Evolutionary conservation across 35 echinoderm and acorn worm species (phyloP), one percentile per base, ranked within the genome.

Genomic region (Apostichopus japonicus): DNA sequence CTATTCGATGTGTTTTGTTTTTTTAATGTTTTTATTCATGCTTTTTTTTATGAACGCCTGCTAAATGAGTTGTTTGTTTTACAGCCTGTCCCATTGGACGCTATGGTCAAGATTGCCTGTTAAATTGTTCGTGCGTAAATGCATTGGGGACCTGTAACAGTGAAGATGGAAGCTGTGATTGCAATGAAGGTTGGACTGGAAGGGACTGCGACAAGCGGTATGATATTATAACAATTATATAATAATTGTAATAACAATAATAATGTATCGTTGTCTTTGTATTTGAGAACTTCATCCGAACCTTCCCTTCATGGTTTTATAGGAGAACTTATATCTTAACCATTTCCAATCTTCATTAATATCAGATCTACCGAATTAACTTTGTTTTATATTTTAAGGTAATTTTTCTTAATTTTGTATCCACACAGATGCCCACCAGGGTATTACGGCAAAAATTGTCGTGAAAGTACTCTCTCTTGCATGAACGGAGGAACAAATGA

Each of bases 101-200:
- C 8, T 89, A 89, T 73, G 86, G 86, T 17, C 56, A 52, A 6
- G 61, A 89, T 19, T 89, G 86, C 33, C 23, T n/a, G 3, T 65
- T 65, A n/a, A 8, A 22, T 13, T 89, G 86, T 51, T 16, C 22
- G 33, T 89, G 86, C 53, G 62, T 89, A 15, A n/a, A 89, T 72
- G 59, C 56, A 7, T 10, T 16, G 10, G 56, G 79, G 24, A 52
- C 56, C 23, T 98, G 97, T 87, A 79, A 92, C 61, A 54, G 63
- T 15, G 80, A 94, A 5, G 88, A 94, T 86, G 97, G 96, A 1
- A 53, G 63, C 6, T 98, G 96, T 83, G 72, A 65, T 53, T 98
- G 96, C 63, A 61, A 93, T 15, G 87, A 93, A 17, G 96, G 96
- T 2, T 98, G 94, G 96, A 93, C 56, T 75, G 94, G 94, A 51